Percentiles rank a stretch among this genome's conserved stretches.
Conservation (phyloP, 1,140 invertebrate genomes). For the Helicoverpa zea region DNA sequence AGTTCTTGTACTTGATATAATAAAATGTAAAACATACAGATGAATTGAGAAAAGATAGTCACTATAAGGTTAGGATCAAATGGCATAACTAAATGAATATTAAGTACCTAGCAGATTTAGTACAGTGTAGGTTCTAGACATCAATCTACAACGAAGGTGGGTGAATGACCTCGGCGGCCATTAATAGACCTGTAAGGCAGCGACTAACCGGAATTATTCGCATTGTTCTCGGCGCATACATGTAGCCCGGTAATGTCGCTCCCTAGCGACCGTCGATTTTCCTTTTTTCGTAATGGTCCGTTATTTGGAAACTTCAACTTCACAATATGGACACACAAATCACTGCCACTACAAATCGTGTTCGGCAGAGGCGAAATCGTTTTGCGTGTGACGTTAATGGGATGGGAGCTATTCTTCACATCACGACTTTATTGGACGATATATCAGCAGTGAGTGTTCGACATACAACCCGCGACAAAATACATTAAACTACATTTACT, state of each 20-base stretch:
- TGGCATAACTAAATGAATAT: not conserved
- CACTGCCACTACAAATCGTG: slow-evolving; percentile 67
- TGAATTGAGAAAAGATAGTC: too few species aligned
- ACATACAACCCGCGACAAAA: slow-evolving; percentile 35
- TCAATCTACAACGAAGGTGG: slow-evolving; percentile 5
- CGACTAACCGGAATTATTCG: slow-evolving; percentile 37
- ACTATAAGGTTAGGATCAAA: too few species aligned
- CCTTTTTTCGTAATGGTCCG: slow-evolving; percentile 48
- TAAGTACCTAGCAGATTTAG: not conserved
- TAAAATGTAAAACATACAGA: too few species aligned
- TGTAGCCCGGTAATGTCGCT: slow-evolving; percentile 19
- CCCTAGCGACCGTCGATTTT: slow-evolving; percentile 15
- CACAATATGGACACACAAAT: slow-evolving; percentile 70
- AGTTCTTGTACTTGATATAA: too few species aligned
- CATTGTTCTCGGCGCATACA: slow-evolving; percentile 31
- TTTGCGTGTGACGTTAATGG: slow-evolving; percentile 75
- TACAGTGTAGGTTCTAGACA: not conserved
- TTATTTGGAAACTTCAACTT: slow-evolving; percentile 62
- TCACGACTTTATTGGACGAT: slow-evolving; percentile 71
- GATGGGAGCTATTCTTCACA: slow-evolving; percentile 72
- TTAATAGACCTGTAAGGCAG: slow-evolving; percentile 33
- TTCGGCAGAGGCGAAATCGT: slow-evolving; percentile 63
- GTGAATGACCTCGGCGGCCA: slow-evolving; percentile 15
- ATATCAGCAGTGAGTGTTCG: slow-evolving; percentile 56
- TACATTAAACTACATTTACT: slow-evolving; percentile 33